Base-by-base conservation (phyloP, 53 echinoderm and acorn worm species). In the Holothuria leucospilota region DNA sequence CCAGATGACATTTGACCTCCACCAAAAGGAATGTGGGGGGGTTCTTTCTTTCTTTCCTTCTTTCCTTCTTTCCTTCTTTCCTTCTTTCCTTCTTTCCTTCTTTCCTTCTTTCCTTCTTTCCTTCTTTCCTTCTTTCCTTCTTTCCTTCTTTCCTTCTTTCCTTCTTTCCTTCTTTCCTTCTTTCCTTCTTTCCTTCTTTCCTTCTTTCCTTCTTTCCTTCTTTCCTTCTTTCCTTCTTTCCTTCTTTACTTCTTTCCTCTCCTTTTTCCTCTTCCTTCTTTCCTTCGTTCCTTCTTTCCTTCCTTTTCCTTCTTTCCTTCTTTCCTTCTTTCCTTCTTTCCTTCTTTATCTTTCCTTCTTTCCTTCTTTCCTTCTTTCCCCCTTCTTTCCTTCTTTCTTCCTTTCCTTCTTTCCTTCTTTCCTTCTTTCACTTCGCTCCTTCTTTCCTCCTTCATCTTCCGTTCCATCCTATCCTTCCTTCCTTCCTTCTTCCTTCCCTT, bases 31-130 rank as follows among this genome's bases (percentile, higher is more conserved):
- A n/a, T n/a, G n/a, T n/a, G n/a, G n/a, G n/a, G n/a, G n/a, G n/a
- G n/a, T n/a, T n/a, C n/a, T 27, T 64, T 64, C 65, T 64, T 64
- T 27, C 65, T 64, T 71, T 71, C 39, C 71, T 29, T 71, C 71
- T 71, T 42, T 42, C 42, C 42, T 42, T 42, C 42, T 42, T 42
- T 42, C 42, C 42, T 42, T 42, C 42, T 78, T 42, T 51, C 42
- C 78, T 51, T 51, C 53, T 51, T 51, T 26, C 49, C 42, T 51
- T 51, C 42, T 26, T 51, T 78, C 78, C 42, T 51, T 51, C 42
- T 78, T 26, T 51, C 51, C 78, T 78, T 51, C 78, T 51, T 78
- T 26, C 51, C 78, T 26, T 78, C 51, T 26, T 78, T 26, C 51
- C 42, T 49, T 26, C 42, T 26, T 26, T 78, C 51, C 51, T 78